Percentiles rank a stretch among this genome's conserved stretches.
Conservation (phyloP, 2,888 invertebrate species). For the Anoncus sp. region DNA sequence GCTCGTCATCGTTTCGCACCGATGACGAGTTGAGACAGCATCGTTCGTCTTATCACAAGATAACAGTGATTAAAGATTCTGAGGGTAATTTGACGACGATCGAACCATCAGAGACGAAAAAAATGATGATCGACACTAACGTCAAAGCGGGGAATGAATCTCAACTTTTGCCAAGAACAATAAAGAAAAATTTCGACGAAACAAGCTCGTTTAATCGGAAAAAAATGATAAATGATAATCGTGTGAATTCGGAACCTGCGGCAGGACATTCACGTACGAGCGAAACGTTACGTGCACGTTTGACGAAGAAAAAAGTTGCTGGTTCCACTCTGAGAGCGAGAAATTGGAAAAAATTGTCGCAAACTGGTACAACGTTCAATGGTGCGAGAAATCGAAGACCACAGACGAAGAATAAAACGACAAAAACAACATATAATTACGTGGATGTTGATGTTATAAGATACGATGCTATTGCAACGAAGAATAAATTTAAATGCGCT, state of each 20-base stretch:
- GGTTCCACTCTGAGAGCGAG: neutral
- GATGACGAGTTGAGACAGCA: slow-evolving; percentile 48
- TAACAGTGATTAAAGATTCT: neutral
- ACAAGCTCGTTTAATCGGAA: neutral
- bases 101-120: neutral
- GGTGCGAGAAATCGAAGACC: neutral
- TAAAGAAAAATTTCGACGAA: neutral
- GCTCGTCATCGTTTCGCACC: slow-evolving; percentile 52
- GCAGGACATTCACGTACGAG: slow-evolving; percentile 5
- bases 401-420: slow-evolving; percentile 13
- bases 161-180: neutral
- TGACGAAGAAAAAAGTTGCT: slow-evolving; percentile 4
- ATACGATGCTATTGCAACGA: slow-evolving; percentile 1
- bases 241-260: neutral
- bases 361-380: neutral
- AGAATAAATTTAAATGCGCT: slow-evolving; percentile 30
- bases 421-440: slow-evolving; percentile 18
- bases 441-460: slow-evolving; percentile 33
- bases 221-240: neutral
- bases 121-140: neutral
- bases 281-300: neutral
- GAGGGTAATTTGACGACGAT: no score
- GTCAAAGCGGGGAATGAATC: neutral
- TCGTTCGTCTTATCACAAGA: slow-evolving; percentile 35
- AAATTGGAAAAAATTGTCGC: neutral